Base-by-base conservation (phyloP, 2,113 vertebrate species). In the Pycnonotus jocosus region DNA sequence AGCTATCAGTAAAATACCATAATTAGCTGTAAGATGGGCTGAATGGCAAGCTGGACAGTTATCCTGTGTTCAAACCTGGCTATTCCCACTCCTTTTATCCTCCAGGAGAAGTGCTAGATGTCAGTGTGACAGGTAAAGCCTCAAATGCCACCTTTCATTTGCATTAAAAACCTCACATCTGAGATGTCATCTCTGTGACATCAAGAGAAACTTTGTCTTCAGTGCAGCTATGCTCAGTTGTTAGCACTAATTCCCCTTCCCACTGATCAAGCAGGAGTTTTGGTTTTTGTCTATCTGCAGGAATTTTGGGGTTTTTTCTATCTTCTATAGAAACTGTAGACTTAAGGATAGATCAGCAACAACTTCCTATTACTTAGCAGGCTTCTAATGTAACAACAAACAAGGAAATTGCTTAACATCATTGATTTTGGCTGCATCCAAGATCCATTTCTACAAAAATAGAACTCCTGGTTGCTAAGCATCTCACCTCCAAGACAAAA, bases 381-480 rank as follows among this genome's bases (percentile, higher is more conserved):
- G 9, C 53, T 56, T 53, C 27, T 56, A 66, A 62, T 22, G 9
- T 9, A 72, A 45, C 15, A 82, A 44, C 27, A 80, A 73, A 64
- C 30, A 86, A 53, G 24, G 56, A 33, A 83, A 60, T 23, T 47
- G 28, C 20, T 76, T 51, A 82, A 87, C 19, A 79, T 3, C 20
- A 74, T 33, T 10, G 70, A 42, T 35, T 91, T 62, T 68, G 22
- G 57, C 61, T 45, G n/a, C 40, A 22, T 11, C 11, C 35, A 89
- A 88, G 64, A 95, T 66, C 11, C 3, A 18, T 60, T 91, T 84
- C 44, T 40, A 76, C n/a, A 91, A 70, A 95, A 87, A 81, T 6
- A 92, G 62, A 85, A 76, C 81, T 85, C 64, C 38, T 73, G 42
- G 81, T 86, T 96, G 81, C 92, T 82, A 93, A 66, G 79, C 81